phyloP scores from a whole-genome alignment of 2,797 vertebrate genomes.

The Mormyrus hasselquistii region DNA sequence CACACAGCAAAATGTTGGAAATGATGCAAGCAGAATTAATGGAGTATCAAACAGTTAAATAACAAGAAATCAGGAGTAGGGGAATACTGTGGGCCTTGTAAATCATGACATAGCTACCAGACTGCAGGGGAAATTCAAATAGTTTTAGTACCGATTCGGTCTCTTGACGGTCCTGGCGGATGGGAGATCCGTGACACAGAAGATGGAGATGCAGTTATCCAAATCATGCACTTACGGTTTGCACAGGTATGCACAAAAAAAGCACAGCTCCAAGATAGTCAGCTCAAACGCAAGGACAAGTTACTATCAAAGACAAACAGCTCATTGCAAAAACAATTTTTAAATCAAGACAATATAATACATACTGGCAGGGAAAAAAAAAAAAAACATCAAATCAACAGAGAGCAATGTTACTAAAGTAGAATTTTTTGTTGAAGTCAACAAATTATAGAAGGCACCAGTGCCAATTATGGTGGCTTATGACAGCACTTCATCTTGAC shows the following conservation, averaged over 20 bases:
- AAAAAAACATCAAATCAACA: background rate
- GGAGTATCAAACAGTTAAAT: background rate
- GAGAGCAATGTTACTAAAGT: background rate
- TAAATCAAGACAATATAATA: background rate
- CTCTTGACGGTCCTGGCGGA: conserved; percentile 58
- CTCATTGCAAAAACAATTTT: background rate
- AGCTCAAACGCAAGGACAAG: background rate
- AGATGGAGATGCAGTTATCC: conserved; percentile 32
- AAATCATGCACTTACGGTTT: conserved; percentile 3
- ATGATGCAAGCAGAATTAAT: background rate
- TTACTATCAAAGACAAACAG: background rate
- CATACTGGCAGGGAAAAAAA: background rate
- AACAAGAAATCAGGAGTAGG: background rate
- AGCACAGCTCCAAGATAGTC: background rate
- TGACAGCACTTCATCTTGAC: background rate
- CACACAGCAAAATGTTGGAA: background rate
- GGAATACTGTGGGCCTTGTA: background rate
- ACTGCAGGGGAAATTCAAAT: conserved; percentile 14
- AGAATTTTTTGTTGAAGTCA: background rate
- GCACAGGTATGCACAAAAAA: background rate
- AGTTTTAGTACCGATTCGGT: conserved; percentile 59
- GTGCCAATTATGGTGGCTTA: background rate
- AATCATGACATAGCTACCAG: background rate
- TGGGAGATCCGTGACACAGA: conserved; percentile 35
- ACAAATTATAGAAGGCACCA: background rate